Conservation (phyloP, 2,888 invertebrate species). For the Agrochola circellaris region DNA sequence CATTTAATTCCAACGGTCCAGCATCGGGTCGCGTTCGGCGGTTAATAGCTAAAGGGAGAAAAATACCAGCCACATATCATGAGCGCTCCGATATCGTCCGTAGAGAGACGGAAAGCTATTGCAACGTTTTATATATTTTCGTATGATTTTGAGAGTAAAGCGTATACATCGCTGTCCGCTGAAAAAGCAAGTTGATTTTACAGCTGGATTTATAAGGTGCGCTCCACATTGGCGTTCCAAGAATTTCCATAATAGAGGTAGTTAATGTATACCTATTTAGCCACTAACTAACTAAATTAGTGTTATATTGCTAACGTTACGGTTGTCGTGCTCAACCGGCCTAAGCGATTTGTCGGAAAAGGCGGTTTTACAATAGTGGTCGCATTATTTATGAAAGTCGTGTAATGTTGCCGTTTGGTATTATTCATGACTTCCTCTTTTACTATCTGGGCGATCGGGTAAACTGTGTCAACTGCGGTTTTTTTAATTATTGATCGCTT, state of each 20-base stretch:
- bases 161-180: constrained; percentile 22
- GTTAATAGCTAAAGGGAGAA: constrained; percentile 23
- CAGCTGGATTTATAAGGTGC: constrained; percentile 12
- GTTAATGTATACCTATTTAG: constrained; percentile 32
- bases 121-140: constrained; percentile 12
- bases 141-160: neutral
- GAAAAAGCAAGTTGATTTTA: constrained; percentile 22
- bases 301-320: constrained; percentile 41
- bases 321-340: constrained; percentile 47
- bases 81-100: constrained; percentile 19
- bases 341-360: constrained; percentile 55
- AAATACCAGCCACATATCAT: constrained; percentile 42
- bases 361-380: constrained; percentile 27
- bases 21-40: constrained; percentile 11
- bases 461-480: constrained; percentile 15
- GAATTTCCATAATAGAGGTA: constrained; percentile 31
- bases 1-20: constrained; percentile 40
- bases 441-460: neutral
- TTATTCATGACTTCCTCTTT: constrained; percentile 24
- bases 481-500: neutral
- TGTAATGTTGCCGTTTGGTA: constrained; percentile 32
- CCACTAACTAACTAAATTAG: constrained; percentile 53
- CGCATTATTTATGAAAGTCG: constrained; percentile 33
- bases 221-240: neutral
- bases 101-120: neutral